These are phyloP conservation scores for Eupithecia abbreviata DNA, from an alignment of 2,888 invertebrate species.

Conservation along the genomic window DNA sequence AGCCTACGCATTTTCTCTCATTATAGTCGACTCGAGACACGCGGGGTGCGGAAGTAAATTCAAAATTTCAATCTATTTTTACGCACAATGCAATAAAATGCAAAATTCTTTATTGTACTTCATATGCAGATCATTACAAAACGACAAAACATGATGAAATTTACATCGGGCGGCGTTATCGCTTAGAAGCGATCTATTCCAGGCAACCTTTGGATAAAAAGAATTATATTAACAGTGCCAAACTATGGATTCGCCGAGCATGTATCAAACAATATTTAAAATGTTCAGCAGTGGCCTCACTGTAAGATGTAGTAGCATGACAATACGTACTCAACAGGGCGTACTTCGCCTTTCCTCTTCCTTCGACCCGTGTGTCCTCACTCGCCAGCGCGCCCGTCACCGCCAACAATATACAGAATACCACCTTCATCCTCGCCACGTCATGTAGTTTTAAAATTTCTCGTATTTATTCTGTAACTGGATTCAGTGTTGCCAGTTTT, in stretches of 20 bases:
- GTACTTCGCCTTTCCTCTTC: conserved; percentile 71
- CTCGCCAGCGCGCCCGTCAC: conserved; percentile 41
- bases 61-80: not conserved
- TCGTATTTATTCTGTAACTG: not conserved
- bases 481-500: not conserved
- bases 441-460: conserved; percentile 11
- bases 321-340: conserved; percentile 72
- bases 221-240: not conserved
- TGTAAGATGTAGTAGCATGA: conserved; percentile 4
- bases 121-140: too few species aligned
- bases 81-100: too few species aligned
- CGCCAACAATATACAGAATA: conserved; percentile 36
- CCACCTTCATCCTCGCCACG: conserved; percentile 33
- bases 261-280: not conserved
- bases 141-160: too few species aligned
- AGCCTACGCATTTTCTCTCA: not conserved
- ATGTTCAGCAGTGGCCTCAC: not conserved
- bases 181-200: too few species aligned
- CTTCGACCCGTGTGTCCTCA: conserved; percentile 55
- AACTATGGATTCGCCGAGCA: not conserved
- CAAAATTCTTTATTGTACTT: too few species aligned
- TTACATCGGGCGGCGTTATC: too few species aligned
- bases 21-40: not conserved
- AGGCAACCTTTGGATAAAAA: too few species aligned
- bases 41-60: not conserved